Evolutionary conservation across 2,888 invertebrate genomes (phyloP).

Genomic region (Atethmia centrago): DNA sequence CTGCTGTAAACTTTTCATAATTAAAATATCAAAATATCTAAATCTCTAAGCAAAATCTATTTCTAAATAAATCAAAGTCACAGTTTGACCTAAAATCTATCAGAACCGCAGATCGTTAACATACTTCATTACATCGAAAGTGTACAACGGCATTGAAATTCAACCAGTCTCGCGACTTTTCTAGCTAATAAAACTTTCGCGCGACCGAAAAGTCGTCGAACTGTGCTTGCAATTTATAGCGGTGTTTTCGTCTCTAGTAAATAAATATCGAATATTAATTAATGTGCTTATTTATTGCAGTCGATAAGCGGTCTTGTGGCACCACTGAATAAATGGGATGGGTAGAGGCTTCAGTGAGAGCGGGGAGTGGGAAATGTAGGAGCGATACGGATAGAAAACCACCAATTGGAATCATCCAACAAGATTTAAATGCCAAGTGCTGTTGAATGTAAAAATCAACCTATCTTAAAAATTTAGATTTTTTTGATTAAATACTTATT

Average conservation of each 20-base stretch:
- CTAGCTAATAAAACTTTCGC: slow-evolving; percentile 66
- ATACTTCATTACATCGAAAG: slow-evolving; percentile 55
- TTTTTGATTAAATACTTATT: background rate
- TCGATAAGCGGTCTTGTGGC: slow-evolving; percentile 72
- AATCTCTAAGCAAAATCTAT: background rate
- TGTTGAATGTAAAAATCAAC: background rate
- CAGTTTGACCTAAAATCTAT: slow-evolving; percentile 21
- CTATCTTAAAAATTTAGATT: background rate
- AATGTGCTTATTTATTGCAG: slow-evolving; percentile 75
- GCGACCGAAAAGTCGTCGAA: slow-evolving; percentile 69
- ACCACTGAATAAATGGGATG: slow-evolving; percentile 39
- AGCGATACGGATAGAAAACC: background rate
- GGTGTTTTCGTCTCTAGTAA: slow-evolving; percentile 72
- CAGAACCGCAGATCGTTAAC: slow-evolving; percentile 36
- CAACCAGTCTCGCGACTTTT: slow-evolving; percentile 53
- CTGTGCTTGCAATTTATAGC: slow-evolving; percentile 61
- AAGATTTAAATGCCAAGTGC: background rate
- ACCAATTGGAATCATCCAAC: no score
- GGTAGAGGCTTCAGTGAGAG: slow-evolving; percentile 28
- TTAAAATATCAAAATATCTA: background rate
- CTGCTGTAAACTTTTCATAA: no score
- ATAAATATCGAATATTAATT: slow-evolving; percentile 79
- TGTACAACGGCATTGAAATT: slow-evolving; percentile 49
- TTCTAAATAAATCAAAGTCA: slow-evolving; percentile 1
- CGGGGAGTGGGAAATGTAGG: slow-evolving; percentile 23